Evolutionary conservation across 2,797 vertebrate genomes (phyloP).

Genomic region (Amphiprion clarkii): DNA sequence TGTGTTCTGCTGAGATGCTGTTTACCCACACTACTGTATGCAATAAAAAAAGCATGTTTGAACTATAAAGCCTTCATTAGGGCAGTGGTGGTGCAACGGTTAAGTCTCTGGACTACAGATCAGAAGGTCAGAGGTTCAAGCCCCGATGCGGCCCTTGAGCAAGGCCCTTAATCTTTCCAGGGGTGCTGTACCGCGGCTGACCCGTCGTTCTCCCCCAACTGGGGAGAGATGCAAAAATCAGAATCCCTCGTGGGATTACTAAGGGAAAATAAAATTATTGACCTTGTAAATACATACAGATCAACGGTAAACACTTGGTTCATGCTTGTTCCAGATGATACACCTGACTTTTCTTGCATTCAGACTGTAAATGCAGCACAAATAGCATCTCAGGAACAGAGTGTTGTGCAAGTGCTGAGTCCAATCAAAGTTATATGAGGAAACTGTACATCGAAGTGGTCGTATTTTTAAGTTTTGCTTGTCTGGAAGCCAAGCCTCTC

Average conservation of each 20-base stretch:
- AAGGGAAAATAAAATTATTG: too few species aligned
- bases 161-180: too few species aligned
- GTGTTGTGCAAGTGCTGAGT: slow-evolving; percentile 6
- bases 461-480: slow-evolving; percentile 39
- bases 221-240: too few species aligned
- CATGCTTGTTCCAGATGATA: neutral
- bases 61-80: neutral
- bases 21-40: too few species aligned
- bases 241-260: too few species aligned
- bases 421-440: slow-evolving; percentile 33
- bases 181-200: too few species aligned
- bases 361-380: slow-evolving; percentile 2
- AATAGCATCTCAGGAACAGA: slow-evolving; percentile 5
- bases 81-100: too few species aligned
- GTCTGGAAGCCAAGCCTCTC: slow-evolving; percentile 29
- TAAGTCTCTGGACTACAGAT: too few species aligned
- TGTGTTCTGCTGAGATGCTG: too few species aligned
- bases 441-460: slow-evolving; percentile 19
- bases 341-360: neutral
- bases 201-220: too few species aligned
- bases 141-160: too few species aligned
- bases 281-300: neutral
- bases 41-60: neutral
- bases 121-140: too few species aligned
- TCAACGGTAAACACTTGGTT: neutral